Conservation (phyloP, 2,113 vertebrate genomes). For the Rhadina sibilatrix region DNA sequence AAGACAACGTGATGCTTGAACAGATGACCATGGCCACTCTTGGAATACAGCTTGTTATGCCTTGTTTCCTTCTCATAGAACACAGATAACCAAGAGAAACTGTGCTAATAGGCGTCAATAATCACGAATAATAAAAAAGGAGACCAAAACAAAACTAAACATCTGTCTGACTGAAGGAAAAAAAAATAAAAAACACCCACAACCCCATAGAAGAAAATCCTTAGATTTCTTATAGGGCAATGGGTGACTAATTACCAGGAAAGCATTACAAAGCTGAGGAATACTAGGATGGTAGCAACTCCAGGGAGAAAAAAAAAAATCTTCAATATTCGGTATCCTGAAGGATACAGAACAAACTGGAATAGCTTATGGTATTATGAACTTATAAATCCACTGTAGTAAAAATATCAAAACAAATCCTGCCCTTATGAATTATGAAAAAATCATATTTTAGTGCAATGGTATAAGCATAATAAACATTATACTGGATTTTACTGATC, state of each 20-base stretch:
- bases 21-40: not conserved
- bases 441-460: not conserved
- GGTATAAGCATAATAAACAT: not conserved
- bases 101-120: not conserved
- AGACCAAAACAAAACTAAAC: not conserved
- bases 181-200: not conserved
- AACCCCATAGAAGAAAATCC: not conserved
- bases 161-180: not conserved
- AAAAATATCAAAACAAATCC: conserved; percentile 9
- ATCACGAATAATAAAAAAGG: not conserved
- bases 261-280: not conserved
- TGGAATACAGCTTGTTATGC: not conserved
- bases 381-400: not conserved
- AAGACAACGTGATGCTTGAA: not conserved
- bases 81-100: not conserved
- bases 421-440: not conserved
- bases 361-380: not conserved
- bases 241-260: not conserved
- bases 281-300: not conserved
- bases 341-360: not conserved
- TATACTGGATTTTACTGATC: not conserved
- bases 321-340: not conserved
- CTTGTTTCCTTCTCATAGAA: not conserved
- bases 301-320: too few species aligned
- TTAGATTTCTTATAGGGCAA: not conserved